Conservation (phyloP, 1,140 invertebrate species). For the Drosophila lacertosa region DNA sequence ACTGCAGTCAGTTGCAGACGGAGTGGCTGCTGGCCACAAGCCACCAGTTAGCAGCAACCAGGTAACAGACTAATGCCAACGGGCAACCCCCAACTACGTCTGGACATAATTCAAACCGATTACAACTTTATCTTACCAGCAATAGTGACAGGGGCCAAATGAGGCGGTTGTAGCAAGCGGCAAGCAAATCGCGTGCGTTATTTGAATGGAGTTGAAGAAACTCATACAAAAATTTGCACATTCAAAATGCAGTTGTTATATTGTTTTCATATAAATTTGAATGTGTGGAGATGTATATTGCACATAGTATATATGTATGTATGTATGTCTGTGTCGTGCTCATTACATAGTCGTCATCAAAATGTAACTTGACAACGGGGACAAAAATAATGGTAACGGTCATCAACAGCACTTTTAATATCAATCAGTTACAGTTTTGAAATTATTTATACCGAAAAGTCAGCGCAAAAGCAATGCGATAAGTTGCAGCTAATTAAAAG, state of each 20-base stretch:
- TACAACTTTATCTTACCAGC: constrained; percentile 50
- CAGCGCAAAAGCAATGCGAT: too few relatives aligned
- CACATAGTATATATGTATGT: not conserved
- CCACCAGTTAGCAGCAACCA: not conserved
- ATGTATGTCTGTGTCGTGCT: not conserved
- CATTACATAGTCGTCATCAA: not conserved
- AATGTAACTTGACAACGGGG: not conserved
- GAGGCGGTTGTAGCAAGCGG: not conserved
- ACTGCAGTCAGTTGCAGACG: constrained; percentile 17
- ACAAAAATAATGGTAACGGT: constrained; percentile 1
- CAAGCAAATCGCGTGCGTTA: constrained; percentile 3
- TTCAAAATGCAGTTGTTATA: not conserved
- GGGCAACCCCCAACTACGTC: constrained; percentile 47
- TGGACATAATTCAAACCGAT: constrained; percentile 70
- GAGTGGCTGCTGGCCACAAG: constrained; percentile 1
- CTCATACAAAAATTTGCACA: constrained; percentile 15
- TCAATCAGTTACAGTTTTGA: not conserved
- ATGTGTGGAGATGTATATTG: too few relatives aligned
- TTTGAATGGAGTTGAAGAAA: constrained; percentile 32
- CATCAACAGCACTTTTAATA: not conserved
- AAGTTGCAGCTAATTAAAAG: too few relatives aligned
- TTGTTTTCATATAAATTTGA: not conserved
- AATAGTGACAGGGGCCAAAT: constrained; percentile 1
- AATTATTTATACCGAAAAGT: not conserved
- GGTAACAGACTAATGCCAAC: constrained; percentile 15